phyloP scores from a whole-genome alignment of 2,113 vertebrate species.

The Apodemus sylvaticus region DNA sequence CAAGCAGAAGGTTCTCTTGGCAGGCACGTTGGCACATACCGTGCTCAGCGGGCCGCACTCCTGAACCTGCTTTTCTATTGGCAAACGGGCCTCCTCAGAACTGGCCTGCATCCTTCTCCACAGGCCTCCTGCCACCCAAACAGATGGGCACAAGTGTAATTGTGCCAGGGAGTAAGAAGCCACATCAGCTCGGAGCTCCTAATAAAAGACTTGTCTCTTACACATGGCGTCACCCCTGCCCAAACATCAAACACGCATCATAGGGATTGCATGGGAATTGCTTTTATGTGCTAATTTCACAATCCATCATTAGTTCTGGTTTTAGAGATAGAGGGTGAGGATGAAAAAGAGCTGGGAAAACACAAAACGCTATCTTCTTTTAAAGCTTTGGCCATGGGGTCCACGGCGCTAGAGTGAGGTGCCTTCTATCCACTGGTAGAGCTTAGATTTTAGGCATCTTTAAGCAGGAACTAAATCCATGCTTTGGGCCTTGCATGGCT shows the following conservation, averaged over 20 bases:
- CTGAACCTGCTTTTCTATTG: neutral
- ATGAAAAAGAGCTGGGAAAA: neutral
- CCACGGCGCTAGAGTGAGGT: neutral
- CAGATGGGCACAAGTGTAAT: constrained; percentile 49
- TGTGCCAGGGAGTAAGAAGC: accelerated
- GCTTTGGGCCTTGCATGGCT: neutral
- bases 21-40: neutral
- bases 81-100: neutral
- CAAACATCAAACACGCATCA: neutral
- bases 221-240: neutral
- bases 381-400: neutral
- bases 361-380: neutral
- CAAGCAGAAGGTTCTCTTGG: constrained; percentile 71
- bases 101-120: neutral
- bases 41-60: neutral
- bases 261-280: neutral
- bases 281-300: neutral
- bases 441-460: neutral
- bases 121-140: constrained; percentile 50
- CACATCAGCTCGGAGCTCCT: neutral
- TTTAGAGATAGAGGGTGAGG: neutral
- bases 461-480: neutral
- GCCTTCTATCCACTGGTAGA: neutral
- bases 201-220: neutral
- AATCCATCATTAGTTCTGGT: neutral